Evolutionary conservation across 1,140 invertebrate genomes (phyloP).

Genomic region (Holcopasites calliopsidis): DNA sequence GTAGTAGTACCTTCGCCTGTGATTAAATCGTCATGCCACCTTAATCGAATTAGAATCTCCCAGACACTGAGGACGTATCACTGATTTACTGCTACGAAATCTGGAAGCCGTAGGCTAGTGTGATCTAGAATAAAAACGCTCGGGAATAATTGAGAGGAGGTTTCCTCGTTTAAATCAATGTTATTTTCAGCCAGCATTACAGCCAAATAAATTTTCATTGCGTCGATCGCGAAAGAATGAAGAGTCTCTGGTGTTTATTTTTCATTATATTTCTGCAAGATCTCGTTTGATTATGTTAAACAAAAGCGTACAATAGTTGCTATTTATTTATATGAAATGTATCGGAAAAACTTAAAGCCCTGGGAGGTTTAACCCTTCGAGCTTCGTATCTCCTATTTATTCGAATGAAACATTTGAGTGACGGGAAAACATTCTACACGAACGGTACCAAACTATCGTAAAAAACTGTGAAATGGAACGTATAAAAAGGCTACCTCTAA

Average conservation of each 20-base stretch:
- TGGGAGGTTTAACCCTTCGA: conserved; percentile 32
- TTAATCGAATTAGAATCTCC: not conserved
- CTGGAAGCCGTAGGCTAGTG: not conserved
- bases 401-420: not conserved
- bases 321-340: conserved; percentile 39
- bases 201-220: not conserved
- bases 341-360: conserved; percentile 41
- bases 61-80: no score
- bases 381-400: not conserved
- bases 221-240: conserved; percentile 12
- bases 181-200: not conserved
- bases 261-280: conserved; percentile 50
- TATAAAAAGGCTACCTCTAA: not conserved
- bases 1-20: not conserved
- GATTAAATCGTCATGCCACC: not conserved
- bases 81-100: not conserved
- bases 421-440: not conserved
- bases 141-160: not conserved
- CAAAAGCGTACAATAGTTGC: conserved; percentile 47
- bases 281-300: conserved; percentile 46
- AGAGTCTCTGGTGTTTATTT: conserved; percentile 23
- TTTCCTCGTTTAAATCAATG: not conserved
- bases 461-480: conserved; percentile 11
- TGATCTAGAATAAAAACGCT: not conserved
- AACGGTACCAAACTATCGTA: not conserved